A percentile compares a stretch with the other conserved stretches of the same genome.
These are phyloP conservation scores for Sesia bembeciformis DNA, from an alignment of 2,888 invertebrate species.

Conservation along the genomic window DNA sequence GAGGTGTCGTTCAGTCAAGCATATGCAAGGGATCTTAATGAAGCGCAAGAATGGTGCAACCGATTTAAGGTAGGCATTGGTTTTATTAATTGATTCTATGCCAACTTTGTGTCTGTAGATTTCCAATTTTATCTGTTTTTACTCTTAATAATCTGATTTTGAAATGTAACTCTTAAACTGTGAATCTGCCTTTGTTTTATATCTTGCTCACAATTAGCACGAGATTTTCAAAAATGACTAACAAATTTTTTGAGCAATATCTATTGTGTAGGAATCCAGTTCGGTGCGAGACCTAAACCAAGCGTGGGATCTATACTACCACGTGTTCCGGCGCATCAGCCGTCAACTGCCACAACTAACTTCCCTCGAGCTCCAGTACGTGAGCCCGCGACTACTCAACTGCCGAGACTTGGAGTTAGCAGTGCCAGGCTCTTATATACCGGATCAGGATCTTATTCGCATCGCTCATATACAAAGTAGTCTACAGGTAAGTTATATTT, in stretches of 20 bases:
- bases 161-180: no score
- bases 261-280: constrained; percentile 77
- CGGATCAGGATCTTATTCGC: constrained; percentile 89
- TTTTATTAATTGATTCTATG: background rate
- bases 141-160: no score
- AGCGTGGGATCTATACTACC: constrained; percentile 99
- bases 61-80: constrained; percentile 78
- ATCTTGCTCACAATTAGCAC: no score
- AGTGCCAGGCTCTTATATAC: constrained; percentile 98
- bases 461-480: constrained; percentile 94
- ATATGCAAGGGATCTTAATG: constrained; percentile 94
- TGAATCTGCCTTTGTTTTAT: no score
- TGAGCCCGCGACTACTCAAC: constrained; percentile 91
- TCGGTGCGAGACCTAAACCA: constrained; percentile 95
- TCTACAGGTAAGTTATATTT: constrained; percentile 77
- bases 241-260: no score
- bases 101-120: constrained; percentile 17
- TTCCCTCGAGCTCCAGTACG: constrained; percentile 93
- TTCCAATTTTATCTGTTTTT: no score
- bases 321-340: constrained; percentile 97
- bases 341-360: constrained; percentile 94
- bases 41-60: constrained; percentile 97
- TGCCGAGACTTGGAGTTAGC: constrained; percentile 96
- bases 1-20: constrained; percentile 98
- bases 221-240: no score